Base-by-base conservation (phyloP, 2,888 invertebrate species). In the Drosophila demipolita region DNA sequence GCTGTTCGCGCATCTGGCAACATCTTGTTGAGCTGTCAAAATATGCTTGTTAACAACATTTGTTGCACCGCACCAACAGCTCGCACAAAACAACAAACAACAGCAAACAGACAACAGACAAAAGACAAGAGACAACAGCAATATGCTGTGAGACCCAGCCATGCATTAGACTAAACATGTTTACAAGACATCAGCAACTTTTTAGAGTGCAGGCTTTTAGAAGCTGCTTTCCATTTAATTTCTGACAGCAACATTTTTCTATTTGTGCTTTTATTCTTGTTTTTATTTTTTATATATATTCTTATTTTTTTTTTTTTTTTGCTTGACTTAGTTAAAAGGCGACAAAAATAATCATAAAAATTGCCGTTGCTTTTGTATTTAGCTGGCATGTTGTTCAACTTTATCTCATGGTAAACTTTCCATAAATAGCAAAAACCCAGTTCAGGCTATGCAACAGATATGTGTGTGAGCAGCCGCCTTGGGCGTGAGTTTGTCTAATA, bases 21-120 rank as follows among this genome's bases (percentile, higher is more conserved):
- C 87, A 88, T 87, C 83, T 83, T 88, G 87, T 88, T 87, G 85
- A 88, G 89, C 87, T 89, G 87, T 87, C 87, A 87, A 87, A 87
- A 87, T 88, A 84, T 78, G 84, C 87, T 84, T 87, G 87, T 87
- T 87, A 87, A 88, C 87, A 87, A 88, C 87, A 84, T 87, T 87
- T 87, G 87, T 82, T 79, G 82, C 87, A 82, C 89, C 84, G 78
- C 84, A 84, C 76, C 75, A 78, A 66, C 82, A 80, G 54, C 73
- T 38, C 33, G 45, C 66, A 54, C 75, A 79, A 45, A 73, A 45
- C 67, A 17, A 29, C 29, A 29, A 74, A 67, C 69, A 73, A 33
- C 49, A 61, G 60, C 4, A 4, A 9, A 35, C 35, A 35, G 11
- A 35, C 35, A 35, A 9, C 26, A 26, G 26, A 67, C 69, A 73